phyloP scores from a whole-genome alignment of 2,888 invertebrate genomes.

The Acleris holmiana region DNA sequence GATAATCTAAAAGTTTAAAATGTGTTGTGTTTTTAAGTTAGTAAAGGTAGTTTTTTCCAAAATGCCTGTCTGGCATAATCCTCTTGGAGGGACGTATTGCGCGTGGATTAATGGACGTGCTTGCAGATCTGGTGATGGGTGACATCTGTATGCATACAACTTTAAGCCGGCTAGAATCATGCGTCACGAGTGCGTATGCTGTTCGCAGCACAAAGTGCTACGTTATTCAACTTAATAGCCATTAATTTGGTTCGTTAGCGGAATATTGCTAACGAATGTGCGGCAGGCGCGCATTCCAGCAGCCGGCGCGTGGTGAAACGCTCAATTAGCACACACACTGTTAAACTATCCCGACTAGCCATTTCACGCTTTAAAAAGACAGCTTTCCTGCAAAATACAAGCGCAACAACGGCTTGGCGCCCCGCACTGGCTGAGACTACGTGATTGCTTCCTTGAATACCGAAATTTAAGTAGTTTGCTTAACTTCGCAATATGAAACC shows the following conservation, averaged over 20 bases:
- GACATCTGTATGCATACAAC: constrained; percentile 32
- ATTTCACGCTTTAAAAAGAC: constrained; percentile 57
- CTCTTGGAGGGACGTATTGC: neutral
- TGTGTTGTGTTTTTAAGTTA: no score
- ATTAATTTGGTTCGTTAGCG: constrained; percentile 83
- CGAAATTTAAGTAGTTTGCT: neutral
- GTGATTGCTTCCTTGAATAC: neutral
- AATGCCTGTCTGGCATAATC: no score
- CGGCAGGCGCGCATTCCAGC: constrained; percentile 65
- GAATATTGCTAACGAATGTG: constrained; percentile 83
- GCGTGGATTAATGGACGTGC: neutral
- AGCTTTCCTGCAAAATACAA: constrained; percentile 54
- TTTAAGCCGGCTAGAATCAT: constrained; percentile 54
- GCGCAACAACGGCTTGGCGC: constrained; percentile 27
- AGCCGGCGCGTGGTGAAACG: constrained; percentile 66
- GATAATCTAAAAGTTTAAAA: no score
- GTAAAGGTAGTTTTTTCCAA: no score
- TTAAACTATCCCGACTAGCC: constrained; percentile 59
- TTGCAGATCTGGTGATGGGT: constrained; percentile 5
- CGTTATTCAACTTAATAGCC: constrained; percentile 82
- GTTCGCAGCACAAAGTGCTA: constrained; percentile 73
- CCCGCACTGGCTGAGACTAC: neutral
- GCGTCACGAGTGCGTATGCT: constrained; percentile 62
- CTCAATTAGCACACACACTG: constrained; percentile 73
- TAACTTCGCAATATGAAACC: neutral